A percentile compares a stretch with the other conserved stretches of the same genome.
These are phyloP conservation scores for Bos indicus DNA, from an alignment of 2,113 vertebrate species.

Conservation along the genomic window DNA sequence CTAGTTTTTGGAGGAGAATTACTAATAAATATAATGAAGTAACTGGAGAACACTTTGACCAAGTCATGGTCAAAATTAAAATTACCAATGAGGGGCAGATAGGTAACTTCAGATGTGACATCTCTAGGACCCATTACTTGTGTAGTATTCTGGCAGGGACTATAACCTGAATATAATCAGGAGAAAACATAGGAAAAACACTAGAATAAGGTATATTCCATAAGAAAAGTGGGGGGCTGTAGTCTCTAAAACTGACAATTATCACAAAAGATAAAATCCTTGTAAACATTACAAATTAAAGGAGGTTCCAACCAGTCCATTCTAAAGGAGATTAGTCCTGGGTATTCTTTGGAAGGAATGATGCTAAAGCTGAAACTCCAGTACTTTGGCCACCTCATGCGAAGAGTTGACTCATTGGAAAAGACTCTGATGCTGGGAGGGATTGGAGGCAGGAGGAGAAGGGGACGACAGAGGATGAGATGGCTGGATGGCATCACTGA, in stretches of 20 bases:
- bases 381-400: too few relatives aligned
- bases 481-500: too few relatives aligned
- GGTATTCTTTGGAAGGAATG: too few relatives aligned
- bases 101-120: neutral
- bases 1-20: neutral
- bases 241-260: neutral
- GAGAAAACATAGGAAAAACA: neutral
- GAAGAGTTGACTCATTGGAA: too few relatives aligned
- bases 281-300: neutral
- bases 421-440: too few relatives aligned
- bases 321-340: too few relatives aligned
- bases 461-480: too few relatives aligned
- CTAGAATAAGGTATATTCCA: neutral
- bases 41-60: slow-evolving; percentile 15
- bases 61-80: slow-evolving; percentile 27
- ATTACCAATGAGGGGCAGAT: neutral
- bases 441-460: too few relatives aligned
- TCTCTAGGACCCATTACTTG: neutral
- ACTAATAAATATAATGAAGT: slow-evolving; percentile 5
- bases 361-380: too few relatives aligned
- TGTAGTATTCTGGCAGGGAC: neutral
- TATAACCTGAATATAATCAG: neutral
- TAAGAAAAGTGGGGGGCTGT: neutral
- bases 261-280: neutral
- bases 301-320: neutral